Base-by-base conservation (phyloP, 2,888 invertebrate genomes). In the Hermaeophaga mercurialis region DNA sequence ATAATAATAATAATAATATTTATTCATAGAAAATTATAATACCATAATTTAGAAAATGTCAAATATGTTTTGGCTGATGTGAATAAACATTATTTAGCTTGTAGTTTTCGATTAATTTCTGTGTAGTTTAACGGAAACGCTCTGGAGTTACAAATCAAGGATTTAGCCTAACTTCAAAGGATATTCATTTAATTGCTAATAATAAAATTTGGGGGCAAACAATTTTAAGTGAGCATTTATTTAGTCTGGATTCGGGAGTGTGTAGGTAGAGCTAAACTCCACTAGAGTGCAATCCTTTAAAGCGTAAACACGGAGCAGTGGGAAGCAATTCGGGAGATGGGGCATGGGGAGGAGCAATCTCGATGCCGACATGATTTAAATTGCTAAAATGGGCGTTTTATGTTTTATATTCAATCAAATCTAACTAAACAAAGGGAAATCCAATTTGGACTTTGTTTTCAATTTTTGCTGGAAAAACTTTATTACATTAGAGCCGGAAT, bases 371-470 rank as follows among this genome's bases (percentile, higher is more conserved):
- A 73, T 77, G 75, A 76, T 76, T 76, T 75, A 76, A 76, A 77
- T 77, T 76, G 75, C 77, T 75, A 75, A 76, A 76, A 75, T 75
- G 74, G 75, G 75, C 74, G 74, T 75, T 76, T 76, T 76, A 74
- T 74, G 72, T 74, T 76, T 75, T 65, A 74, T 74, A 74, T 75
- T 71, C 72, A 73, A 76, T 76, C 74, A 73, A 71, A 72, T 69
- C 69, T 65, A 66, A 67, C 68, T 69, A 68, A 70, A 70, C 69
- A 67, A 66, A 66, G 65, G 66, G 66, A 58, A 70, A 72, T 72
- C 69, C 69, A 69, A 73, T 73, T 73, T 70, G 62, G 68, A 70
- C 66, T 70, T 69, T 68, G 66, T 72, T 69, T 70, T 63, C 69
- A 67, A 68, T 70, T 70, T 52, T 71, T 70, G 68, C 67, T 66